Evolutionary conservation across 92 coral and sea anemone genomes (phyloP).

Genomic region (Siderastrea siderea): DNA sequence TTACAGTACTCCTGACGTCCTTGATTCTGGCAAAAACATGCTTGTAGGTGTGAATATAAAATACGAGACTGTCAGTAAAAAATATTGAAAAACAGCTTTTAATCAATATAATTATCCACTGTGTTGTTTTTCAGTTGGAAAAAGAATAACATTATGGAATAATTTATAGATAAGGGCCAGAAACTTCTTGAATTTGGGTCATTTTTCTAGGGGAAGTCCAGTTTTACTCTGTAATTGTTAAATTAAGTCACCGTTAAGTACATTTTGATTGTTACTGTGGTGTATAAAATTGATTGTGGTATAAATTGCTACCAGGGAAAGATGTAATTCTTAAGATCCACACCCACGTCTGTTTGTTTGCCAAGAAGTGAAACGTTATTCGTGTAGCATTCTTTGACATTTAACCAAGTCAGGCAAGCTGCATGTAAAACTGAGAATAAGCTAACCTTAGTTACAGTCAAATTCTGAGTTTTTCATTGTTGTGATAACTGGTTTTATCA

Average conservation of each 20-base stretch:
- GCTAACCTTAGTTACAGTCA: not conserved
- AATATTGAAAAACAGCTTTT: not conserved
- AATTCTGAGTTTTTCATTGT: constrained; percentile 2
- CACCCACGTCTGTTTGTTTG: not conserved
- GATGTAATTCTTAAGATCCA: not conserved
- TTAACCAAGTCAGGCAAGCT: not conserved
- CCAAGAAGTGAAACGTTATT: constrained; percentile 22
- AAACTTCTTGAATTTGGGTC: not conserved
- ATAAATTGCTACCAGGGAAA: not conserved
- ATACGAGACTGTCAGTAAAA: too few species aligned
- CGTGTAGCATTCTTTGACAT: not conserved
- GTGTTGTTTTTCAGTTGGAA: not conserved
- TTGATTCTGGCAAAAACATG: too few species aligned
- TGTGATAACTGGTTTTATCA: not conserved
- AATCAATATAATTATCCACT: too few species aligned
- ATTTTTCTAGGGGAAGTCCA: too few species aligned
- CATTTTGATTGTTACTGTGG: not conserved
- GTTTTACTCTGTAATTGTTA: too few species aligned
- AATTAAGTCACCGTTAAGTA: not conserved
- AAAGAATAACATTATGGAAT: too few species aligned
- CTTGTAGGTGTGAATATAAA: too few species aligned
- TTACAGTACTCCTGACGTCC: too few species aligned
- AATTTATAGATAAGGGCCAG: not conserved
- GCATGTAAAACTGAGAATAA: not conserved
- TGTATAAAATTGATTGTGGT: not conserved